Conservation (phyloP, 1,140 invertebrate genomes). For the Copidosoma floridanum region DNA sequence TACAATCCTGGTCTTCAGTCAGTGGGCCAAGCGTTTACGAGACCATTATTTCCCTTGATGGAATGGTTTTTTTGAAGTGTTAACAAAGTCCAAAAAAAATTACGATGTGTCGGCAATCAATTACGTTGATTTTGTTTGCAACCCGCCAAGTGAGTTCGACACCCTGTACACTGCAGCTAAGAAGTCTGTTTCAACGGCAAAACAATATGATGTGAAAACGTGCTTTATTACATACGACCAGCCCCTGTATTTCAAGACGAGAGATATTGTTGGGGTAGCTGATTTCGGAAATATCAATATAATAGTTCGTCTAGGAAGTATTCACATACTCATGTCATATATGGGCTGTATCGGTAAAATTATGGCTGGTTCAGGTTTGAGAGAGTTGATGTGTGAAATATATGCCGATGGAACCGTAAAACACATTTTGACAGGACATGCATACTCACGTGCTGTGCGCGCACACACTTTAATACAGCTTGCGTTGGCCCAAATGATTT, state of each 20-base stretch:
- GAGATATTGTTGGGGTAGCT: constrained; percentile 27
- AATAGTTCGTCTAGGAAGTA: constrained; percentile 32
- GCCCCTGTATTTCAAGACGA: constrained; percentile 30
- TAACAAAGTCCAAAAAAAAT: too few species aligned
- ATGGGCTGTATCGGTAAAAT: constrained; percentile 31
- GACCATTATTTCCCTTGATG: too few species aligned
- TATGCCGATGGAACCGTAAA: constrained; percentile 33
- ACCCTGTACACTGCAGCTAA: too few species aligned
- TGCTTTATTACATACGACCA: constrained; percentile 42
- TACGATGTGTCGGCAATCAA: too few species aligned
- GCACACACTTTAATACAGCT: constrained; percentile 31
- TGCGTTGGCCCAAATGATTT: too few species aligned
- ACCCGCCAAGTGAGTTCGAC: too few species aligned
- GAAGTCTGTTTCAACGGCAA: too few species aligned
- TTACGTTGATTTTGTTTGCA: too few species aligned
- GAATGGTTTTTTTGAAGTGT: too few species aligned
- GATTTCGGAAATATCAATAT: constrained; percentile 31
- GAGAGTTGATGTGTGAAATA: constrained; percentile 38
- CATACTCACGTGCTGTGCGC: constrained; percentile 39
- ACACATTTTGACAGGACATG: constrained; percentile 47
- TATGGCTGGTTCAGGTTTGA: constrained; percentile 47
- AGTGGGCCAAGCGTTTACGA: too few species aligned
- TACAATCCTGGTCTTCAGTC: too few species aligned
- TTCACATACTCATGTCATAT: constrained; percentile 37
- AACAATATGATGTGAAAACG: too few species aligned